Conservation (phyloP, 2,797 vertebrate species). For the Helarctos malayanus region DNA sequence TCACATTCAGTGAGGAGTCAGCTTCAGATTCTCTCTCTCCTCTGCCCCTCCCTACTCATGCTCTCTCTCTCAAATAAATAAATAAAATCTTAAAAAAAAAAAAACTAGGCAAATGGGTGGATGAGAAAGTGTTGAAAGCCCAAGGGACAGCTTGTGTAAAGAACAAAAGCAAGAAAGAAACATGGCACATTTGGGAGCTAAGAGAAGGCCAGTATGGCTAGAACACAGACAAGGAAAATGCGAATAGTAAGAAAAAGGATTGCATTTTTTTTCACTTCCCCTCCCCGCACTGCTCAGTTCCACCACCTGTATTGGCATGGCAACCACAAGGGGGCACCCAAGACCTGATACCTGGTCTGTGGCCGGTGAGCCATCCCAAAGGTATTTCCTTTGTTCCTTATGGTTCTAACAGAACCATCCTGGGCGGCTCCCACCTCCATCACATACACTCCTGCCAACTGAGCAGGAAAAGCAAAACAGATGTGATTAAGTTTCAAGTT, state of each 20-base stretch:
- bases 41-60: background rate
- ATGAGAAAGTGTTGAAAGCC: background rate
- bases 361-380: background rate
- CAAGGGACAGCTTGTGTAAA: background rate
- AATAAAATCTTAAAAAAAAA: background rate
- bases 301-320: background rate
- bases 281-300: background rate
- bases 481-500: background rate
- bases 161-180: background rate
- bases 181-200: background rate
- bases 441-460: background rate
- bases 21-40: background rate
- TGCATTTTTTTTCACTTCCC: background rate
- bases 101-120: background rate
- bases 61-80: background rate
- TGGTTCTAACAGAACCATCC: background rate
- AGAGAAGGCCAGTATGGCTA: background rate
- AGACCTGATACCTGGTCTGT: background rate
- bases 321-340: constrained; percentile 56
- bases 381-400: background rate
- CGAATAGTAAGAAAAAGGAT: background rate
- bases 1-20: background rate
- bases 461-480: background rate
- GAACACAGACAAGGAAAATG: background rate
- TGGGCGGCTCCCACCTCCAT: background rate